Evolutionary conservation across 2,888 invertebrate species (phyloP), one percentile per base, ranked within the genome.

Genomic region (Minunthozetes semirufus): DNA sequence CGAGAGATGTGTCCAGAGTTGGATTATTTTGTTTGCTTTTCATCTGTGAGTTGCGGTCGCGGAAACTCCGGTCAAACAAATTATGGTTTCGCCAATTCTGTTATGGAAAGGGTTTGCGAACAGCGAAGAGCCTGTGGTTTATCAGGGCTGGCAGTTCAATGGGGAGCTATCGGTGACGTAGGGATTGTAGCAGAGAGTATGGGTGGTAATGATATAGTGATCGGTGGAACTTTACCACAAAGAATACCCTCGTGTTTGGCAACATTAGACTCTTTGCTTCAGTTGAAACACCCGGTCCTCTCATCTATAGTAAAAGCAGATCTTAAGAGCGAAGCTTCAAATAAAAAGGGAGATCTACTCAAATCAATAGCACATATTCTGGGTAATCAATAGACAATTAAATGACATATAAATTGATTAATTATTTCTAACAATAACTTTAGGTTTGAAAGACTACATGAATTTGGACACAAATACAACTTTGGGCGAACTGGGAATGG

Each of bases 21-120:
- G 78, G 94, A 95, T 81, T 91, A 94, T 86, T 99, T 98, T 83
- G 94, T 98, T 72, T 91, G 89, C 76, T 99, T 97, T 86, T 98
- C 98, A 53, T 95, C 95, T 66, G 92, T 98, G 75, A 93, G 94
- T 46, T 95, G 96, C 84, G 98, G 97, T 17, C 89, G 96, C 79
- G 99, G 98, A 77, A 97, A 98, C 85, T 88, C 91, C 72, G 97
- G 98, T 4, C 98, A 99, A 85, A 88, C 91, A 77, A 99, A 98
- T 85, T 99, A 99, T 83, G 98, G 97, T 73, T 79, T 92, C 80
- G 95, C 97, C 74, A 99, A 99, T 85, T 95, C 96, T 0, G 90
- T 90, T 63, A 97, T 98, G 97, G 98, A 98, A 85, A 88, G 98
- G 77, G 88, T 97, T 77, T 91, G 91, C 82, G 97, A 95, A 85